phyloP scores from a whole-genome alignment of 2,113 vertebrate species.

The Hemibagrus wyckioides region DNA sequence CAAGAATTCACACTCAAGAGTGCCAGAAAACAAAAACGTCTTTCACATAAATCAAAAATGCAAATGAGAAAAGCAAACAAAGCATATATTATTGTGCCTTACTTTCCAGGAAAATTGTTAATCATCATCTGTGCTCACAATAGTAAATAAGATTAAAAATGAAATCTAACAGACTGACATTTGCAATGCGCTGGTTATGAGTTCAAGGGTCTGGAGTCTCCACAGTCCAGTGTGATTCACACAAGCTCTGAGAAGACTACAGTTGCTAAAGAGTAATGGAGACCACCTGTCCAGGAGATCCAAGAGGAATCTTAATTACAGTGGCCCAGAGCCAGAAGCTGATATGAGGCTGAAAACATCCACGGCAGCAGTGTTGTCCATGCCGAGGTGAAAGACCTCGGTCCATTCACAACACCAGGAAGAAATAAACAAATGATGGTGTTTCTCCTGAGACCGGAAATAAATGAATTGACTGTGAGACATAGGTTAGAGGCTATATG shows the following conservation, averaged over 20 bases:
- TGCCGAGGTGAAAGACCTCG: conserved; percentile 1
- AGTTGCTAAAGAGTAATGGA: conserved; percentile 46
- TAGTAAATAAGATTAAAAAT: not conserved
- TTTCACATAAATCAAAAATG: not conserved
- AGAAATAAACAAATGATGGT: conserved; percentile 19
- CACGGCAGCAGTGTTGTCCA: not conserved
- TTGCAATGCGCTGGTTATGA: not conserved
- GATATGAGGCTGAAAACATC: conserved; percentile 16
- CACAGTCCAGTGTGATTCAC: not conserved
- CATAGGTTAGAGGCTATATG: conserved; percentile 9
- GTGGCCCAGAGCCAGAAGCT: conserved; percentile 37
- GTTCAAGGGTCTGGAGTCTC: not conserved
- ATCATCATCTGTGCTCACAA: not conserved
- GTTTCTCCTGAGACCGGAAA: conserved; percentile 34
- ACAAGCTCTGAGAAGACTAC: conserved; percentile 8
- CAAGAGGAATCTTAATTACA: conserved; percentile 49
- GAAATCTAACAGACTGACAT: not conserved
- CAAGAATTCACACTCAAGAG: not conserved
- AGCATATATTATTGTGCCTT: not conserved
- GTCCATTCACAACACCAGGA: conserved; percentile 25
- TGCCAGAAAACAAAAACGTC: not conserved
- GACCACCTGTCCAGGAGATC: conserved; percentile 46
- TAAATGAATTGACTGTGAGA: conserved; percentile 27
- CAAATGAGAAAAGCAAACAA: not conserved
- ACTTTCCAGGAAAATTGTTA: not conserved